Conservation (phyloP, 2,888 invertebrate species). For the Antitype chi region DNA sequence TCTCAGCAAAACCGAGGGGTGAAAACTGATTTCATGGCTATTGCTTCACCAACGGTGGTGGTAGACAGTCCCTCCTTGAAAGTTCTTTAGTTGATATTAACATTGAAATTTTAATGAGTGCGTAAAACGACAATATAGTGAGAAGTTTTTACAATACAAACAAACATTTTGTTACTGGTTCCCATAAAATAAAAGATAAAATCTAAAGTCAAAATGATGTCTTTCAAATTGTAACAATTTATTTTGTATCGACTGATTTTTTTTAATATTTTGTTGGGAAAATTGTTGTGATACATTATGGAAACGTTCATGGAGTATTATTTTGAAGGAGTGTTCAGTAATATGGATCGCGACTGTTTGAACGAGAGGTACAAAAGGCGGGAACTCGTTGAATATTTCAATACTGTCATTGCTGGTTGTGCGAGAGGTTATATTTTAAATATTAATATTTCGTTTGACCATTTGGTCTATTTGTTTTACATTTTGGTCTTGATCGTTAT, state of each 20-base stretch:
- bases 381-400: conserved; percentile 94
- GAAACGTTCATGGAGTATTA: conserved; percentile 95
- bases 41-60: conserved; percentile 58
- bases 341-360: conserved; percentile 93
- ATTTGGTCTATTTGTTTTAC: not conserved
- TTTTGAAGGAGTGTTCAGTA: conserved; percentile 94
- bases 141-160: conserved; percentile 26
- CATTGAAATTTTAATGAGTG: not conserved
- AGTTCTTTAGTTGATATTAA: not conserved
- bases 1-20: conserved; percentile 70
- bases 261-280: conserved; percentile 9
- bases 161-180: conserved; percentile 31
- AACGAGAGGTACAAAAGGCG: conserved; percentile 93
- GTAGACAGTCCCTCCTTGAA: conserved; percentile 14
- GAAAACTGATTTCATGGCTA: conserved; percentile 76
- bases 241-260: not conserved
- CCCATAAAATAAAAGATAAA: conserved; percentile 33
- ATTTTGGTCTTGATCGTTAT: not conserved
- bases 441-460: not conserved
- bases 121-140: not conserved
- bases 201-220: conserved; percentile 59
- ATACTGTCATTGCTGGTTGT: conserved; percentile 94
- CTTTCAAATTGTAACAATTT: conserved; percentile 11
- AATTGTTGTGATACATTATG: conserved; percentile 86
- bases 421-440: conserved; percentile 85